Evolutionary conservation across 1,140 invertebrate species (phyloP).

Genomic region (Lerema accius): DNA sequence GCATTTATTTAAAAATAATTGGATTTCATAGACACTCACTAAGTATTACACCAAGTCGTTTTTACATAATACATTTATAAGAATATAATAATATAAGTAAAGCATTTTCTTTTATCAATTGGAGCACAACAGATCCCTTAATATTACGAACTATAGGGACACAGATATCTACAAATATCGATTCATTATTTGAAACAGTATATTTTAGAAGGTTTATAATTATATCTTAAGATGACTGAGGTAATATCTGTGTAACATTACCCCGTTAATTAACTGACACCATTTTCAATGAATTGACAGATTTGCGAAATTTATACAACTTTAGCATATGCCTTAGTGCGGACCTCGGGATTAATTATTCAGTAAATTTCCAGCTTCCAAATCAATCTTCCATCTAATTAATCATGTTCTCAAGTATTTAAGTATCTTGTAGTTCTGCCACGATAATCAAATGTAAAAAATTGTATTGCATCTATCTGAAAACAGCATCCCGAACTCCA

Average conservation of each 20-base stretch:
- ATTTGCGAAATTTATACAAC: slow-evolving; percentile 64
- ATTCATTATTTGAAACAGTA: slow-evolving; percentile 69
- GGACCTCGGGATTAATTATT: slow-evolving; percentile 42
- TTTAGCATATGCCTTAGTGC: slow-evolving; percentile 57
- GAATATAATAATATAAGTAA: slow-evolving; percentile 81
- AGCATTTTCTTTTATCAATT: slow-evolving; percentile 77
- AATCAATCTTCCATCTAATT: neutral
- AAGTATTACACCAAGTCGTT: slow-evolving; percentile 71
- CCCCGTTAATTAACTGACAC: slow-evolving; percentile 70
- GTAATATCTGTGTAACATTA: slow-evolving; percentile 61
- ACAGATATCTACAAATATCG: slow-evolving; percentile 74
- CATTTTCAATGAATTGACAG: slow-evolving; percentile 79
- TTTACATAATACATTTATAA: slow-evolving; percentile 82
- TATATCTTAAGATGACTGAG: slow-evolving; percentile 69
- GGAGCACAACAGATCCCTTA: slow-evolving; percentile 75
- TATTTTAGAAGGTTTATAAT: slow-evolving; percentile 65
- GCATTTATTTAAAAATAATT: slow-evolving; percentile 73
- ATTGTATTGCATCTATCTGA: slow-evolving; percentile 18
- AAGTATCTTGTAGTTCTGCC: no score
- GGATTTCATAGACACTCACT: slow-evolving; percentile 78
- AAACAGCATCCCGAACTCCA: slow-evolving; percentile 53
- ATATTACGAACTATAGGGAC: slow-evolving; percentile 63
- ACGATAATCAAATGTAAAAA: neutral
- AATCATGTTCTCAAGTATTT: no score
- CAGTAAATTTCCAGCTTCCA: neutral